Conservation (phyloP, 2,797 vertebrate species). For the Gorsachius magnificus region DNA sequence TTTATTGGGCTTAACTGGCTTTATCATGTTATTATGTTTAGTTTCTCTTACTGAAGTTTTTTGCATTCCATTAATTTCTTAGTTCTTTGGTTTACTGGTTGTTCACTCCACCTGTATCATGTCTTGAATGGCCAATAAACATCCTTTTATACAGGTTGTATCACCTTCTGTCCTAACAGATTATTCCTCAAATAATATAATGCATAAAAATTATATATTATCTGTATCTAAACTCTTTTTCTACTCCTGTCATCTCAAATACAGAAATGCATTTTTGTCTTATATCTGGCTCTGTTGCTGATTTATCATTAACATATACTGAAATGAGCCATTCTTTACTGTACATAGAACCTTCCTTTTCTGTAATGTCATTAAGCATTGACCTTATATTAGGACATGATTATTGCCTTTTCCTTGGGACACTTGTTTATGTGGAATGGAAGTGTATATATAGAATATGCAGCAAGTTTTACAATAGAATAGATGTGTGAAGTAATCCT, state of each 20-base stretch:
- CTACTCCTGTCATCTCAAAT: background rate
- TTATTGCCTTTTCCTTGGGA: background rate
- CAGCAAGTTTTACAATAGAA: background rate
- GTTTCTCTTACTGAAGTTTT: background rate
- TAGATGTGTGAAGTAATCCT: background rate
- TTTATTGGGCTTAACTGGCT: background rate
- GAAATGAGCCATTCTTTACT: background rate
- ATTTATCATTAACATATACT: background rate
- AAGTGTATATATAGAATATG: background rate
- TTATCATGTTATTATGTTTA: background rate
- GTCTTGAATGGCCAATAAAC: background rate
- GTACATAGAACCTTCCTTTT: background rate
- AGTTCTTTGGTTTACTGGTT: background rate
- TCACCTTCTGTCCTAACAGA: background rate
- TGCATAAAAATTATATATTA: background rate
- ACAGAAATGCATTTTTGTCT: accelerated
- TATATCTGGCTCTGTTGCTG: background rate
- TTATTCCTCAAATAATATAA: background rate
- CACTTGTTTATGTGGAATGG: background rate
- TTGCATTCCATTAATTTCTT: background rate
- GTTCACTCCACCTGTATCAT: background rate
- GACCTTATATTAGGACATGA: background rate
- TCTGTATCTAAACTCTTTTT: background rate
- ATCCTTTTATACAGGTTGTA: background rate
- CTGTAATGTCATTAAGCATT: background rate